A percentile compares a stretch with the other conserved stretches of the same genome.
Conservation (phyloP, 1,140 invertebrate genomes). For the Tenebrio molitor region DNA sequence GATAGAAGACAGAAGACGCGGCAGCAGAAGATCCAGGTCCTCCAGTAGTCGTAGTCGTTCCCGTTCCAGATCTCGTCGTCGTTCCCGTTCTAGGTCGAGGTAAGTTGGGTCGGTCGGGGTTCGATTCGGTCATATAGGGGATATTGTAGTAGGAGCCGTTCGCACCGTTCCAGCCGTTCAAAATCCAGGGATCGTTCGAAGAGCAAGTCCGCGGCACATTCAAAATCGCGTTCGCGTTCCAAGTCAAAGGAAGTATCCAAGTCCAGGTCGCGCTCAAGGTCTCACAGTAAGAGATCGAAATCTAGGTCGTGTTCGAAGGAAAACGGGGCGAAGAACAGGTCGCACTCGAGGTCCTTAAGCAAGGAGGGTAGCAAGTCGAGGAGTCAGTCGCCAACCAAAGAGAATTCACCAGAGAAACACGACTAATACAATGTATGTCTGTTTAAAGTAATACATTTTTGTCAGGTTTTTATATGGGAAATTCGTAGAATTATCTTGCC, state of each 20-base stretch:
- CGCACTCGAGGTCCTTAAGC: slow-evolving; percentile 48
- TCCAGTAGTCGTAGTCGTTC: slow-evolving; percentile 66
- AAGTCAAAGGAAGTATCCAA: slow-evolving; percentile 61
- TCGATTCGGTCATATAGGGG: slow-evolving; percentile 62
- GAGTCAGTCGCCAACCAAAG: slow-evolving; percentile 54
- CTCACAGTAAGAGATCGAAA: slow-evolving; percentile 51
- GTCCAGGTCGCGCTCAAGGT: slow-evolving; percentile 61
- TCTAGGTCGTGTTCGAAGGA: slow-evolving; percentile 56
- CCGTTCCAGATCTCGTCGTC: slow-evolving; percentile 65
- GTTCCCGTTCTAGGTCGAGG: slow-evolving; percentile 60
- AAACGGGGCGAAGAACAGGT: slow-evolving; percentile 50
- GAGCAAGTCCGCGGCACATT: slow-evolving; percentile 66
- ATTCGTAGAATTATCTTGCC: neutral
- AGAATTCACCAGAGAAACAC: slow-evolving; percentile 50
- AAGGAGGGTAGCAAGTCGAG: slow-evolving; percentile 51
- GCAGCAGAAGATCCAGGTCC: slow-evolving; percentile 63
- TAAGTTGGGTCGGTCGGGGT: slow-evolving; percentile 48
- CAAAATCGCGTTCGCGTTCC: slow-evolving; percentile 76
- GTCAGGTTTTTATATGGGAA: neutral
- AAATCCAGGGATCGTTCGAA: slow-evolving; percentile 78
- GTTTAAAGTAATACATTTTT: slow-evolving; percentile 26
- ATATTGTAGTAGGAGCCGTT: slow-evolving; percentile 77
- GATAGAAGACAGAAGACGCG: slow-evolving; percentile 79
- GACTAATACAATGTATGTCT: slow-evolving; percentile 38
- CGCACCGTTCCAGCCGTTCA: slow-evolving; percentile 77